These are phyloP conservation scores for Bovichtus diacanthus DNA, from an alignment of 2,797 vertebrate genomes.

Conservation along the genomic window DNA sequence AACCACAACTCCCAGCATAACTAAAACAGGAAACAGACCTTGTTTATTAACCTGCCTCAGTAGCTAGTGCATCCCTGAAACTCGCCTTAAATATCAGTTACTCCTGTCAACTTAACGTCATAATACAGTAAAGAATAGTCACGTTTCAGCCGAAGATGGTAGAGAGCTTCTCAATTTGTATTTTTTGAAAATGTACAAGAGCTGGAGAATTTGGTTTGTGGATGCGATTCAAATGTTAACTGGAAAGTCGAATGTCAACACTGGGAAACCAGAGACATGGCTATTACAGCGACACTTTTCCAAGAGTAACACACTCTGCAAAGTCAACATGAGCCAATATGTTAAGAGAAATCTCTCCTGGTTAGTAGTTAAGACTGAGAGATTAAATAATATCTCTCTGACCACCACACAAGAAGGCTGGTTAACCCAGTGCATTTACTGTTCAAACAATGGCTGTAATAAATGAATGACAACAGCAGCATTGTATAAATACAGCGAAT, in stretches of 20 bases:
- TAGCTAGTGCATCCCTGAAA: background rate
- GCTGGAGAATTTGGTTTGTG: background rate
- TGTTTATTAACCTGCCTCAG: background rate
- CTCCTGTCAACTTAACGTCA: background rate
- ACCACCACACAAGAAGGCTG: background rate
- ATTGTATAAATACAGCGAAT: background rate
- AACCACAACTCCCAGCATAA: background rate
- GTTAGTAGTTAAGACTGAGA: conserved; percentile 78
- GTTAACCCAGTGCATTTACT: background rate
- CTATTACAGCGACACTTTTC: background rate
- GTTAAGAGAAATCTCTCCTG: background rate
- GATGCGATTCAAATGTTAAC: background rate
- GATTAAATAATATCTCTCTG: conserved; percentile 56
- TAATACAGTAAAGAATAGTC: background rate
- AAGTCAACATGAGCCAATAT: background rate
- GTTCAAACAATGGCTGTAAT: background rate
- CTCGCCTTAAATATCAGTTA: background rate
- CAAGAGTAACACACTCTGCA: background rate
- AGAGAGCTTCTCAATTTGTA: background rate
- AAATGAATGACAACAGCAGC: background rate
- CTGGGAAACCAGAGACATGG: background rate
- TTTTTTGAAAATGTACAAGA: background rate
- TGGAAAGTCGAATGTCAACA: conserved; percentile 5
- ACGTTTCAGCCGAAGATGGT: no score
- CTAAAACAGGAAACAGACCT: background rate